Percentiles rank a stretch among this genome's conserved stretches.
Conservation (phyloP, 2,888 invertebrate genomes). For the Dendrolimus houi region DNA sequence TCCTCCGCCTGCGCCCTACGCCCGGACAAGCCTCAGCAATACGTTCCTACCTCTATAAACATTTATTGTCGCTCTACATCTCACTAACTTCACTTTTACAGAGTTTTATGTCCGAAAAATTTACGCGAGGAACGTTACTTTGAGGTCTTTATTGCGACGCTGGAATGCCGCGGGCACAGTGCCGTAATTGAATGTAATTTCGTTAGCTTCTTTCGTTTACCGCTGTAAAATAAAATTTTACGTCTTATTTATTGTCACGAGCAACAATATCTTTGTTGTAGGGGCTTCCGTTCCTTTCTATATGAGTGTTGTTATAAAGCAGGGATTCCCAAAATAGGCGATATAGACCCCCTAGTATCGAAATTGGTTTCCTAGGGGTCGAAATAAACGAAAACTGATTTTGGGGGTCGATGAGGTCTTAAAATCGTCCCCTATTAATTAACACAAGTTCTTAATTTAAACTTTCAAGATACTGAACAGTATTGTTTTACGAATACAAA, state of each 20-base stretch:
- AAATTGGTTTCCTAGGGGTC: too few relatives aligned
- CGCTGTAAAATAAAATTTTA: slow-evolving; percentile 74
- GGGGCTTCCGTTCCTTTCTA: slow-evolving; percentile 20
- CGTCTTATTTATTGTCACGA: slow-evolving; percentile 68
- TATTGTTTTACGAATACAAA: too few relatives aligned
- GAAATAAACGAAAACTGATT: too few relatives aligned
- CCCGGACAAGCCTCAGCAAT: slow-evolving; percentile 10
- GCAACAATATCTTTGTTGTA: slow-evolving; percentile 48
- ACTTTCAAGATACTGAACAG: too few relatives aligned
- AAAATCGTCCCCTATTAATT: too few relatives aligned
- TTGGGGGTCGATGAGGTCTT: too few relatives aligned
- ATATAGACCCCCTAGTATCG: too few relatives aligned
- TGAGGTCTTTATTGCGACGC: slow-evolving; percentile 60
- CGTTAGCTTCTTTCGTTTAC: slow-evolving; percentile 70
- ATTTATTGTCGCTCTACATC: slow-evolving; percentile 71
- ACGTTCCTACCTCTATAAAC: slow-evolving; percentile 54
- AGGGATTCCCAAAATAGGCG: too few relatives aligned
- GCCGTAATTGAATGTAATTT: slow-evolving; percentile 74
- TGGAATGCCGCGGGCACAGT: slow-evolving; percentile 58
- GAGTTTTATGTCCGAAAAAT: slow-evolving; percentile 75
- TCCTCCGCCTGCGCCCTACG: slow-evolving; percentile 11
- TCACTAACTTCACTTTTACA: slow-evolving; percentile 72
- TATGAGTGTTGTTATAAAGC: neutral
- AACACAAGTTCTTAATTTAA: too few relatives aligned
- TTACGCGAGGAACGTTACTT: slow-evolving; percentile 61